Evolutionary conservation across 2,797 vertebrate genomes (phyloP).

Genomic region (Florisuga fusca): DNA sequence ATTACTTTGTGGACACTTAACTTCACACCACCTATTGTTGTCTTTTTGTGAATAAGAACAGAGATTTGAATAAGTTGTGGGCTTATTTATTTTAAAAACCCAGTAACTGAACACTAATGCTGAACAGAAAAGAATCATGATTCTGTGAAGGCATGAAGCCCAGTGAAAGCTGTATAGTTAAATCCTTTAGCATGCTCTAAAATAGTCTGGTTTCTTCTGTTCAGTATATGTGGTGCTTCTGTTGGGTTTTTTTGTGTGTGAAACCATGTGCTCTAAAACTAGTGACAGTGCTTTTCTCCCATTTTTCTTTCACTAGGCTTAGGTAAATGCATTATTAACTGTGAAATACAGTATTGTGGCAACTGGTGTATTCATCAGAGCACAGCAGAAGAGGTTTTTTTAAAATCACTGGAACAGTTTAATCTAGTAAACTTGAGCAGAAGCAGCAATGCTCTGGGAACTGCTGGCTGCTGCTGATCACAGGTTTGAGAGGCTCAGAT

Average conservation of each 20-base stretch:
- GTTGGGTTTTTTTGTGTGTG: neutral
- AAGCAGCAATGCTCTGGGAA: neutral
- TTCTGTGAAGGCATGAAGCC: neutral
- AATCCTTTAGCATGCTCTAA: neutral
- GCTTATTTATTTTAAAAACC: neutral
- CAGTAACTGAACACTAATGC: neutral
- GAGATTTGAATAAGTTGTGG: neutral
- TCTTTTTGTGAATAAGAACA: neutral
- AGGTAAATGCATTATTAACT: neutral
- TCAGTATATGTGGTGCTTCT: neutral
- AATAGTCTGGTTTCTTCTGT: neutral
- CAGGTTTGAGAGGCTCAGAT: neutral
- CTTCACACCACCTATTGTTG: neutral
- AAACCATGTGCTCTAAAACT: neutral
- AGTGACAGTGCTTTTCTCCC: neutral
- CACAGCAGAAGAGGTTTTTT: neutral
- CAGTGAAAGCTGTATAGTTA: neutral
- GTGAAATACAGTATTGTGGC: neutral
- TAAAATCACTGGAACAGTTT: neutral
- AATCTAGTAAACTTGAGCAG: neutral
- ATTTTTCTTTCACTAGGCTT: neutral
- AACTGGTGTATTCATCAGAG: neutral
- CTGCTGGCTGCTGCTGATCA: neutral
- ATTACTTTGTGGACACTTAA: neutral
- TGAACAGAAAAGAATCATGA: neutral